Evolutionary conservation across 2,113 vertebrate genomes (phyloP).

Genomic region (Ceuthmochares aereus): DNA sequence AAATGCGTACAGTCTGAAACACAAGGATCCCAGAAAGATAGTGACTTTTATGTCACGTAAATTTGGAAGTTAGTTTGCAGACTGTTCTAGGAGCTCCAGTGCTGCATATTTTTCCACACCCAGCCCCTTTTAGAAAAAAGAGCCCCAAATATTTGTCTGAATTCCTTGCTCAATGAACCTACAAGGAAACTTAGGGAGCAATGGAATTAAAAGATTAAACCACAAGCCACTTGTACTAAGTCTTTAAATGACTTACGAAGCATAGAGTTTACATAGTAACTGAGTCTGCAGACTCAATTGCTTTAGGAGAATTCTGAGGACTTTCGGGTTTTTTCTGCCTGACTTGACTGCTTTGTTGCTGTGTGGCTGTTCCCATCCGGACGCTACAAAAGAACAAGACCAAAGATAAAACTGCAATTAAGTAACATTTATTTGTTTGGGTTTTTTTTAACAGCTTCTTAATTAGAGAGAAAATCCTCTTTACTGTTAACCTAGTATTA

Average conservation of each 20-base stretch:
- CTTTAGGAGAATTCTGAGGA: slow-evolving; percentile 58
- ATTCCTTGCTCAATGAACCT: slow-evolving; percentile 79
- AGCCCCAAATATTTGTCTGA: slow-evolving; percentile 66
- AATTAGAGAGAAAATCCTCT: slow-evolving; percentile 31
- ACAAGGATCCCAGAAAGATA: not conserved
- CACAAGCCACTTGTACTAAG: slow-evolving; percentile 65
- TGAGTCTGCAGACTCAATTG: slow-evolving; percentile 40
- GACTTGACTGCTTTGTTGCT: slow-evolving; percentile 36
- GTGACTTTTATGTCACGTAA: slow-evolving; percentile 1
- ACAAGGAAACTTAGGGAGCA: slow-evolving; percentile 68
- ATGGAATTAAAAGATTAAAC: slow-evolving; percentile 79
- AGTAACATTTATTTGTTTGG: slow-evolving; percentile 1
- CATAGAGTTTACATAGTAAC: slow-evolving; percentile 71
- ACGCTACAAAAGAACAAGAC: not conserved
- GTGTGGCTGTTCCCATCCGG: not conserved
- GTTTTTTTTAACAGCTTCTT: not conserved
- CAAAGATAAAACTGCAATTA: not conserved
- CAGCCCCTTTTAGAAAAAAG: slow-evolving; percentile 57
- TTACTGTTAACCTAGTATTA: not conserved
- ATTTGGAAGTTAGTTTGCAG: slow-evolving; percentile 50
- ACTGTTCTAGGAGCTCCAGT: slow-evolving; percentile 37
- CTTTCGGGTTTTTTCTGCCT: not conserved
- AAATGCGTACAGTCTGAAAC: slow-evolving; percentile 6
- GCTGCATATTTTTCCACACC: slow-evolving; percentile 18
- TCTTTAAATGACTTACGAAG: slow-evolving; percentile 71